These are phyloP conservation scores for Rousettus madagascariensis DNA, from an alignment of 2,797 vertebrate genomes.

Conservation along the genomic window DNA sequence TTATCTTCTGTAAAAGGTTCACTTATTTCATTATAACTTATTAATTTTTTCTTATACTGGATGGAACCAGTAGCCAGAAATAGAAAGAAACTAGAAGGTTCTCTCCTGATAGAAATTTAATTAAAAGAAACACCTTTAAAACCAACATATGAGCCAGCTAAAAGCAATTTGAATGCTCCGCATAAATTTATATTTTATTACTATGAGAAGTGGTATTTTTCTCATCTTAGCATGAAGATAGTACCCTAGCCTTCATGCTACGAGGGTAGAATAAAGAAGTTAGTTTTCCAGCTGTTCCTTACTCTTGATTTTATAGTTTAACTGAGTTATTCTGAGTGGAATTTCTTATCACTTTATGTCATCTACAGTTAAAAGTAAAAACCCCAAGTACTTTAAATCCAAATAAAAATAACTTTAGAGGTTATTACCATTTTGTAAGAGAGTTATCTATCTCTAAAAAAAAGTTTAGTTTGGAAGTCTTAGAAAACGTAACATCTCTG, in stretches of 20 bases:
- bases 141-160: not conserved
- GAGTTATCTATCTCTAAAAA: conserved; percentile 10
- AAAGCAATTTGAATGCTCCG: not conserved
- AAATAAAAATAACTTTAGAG: conserved; percentile 36
- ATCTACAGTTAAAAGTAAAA: conserved; percentile 50
- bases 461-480: conserved; percentile 25
- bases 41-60: conserved; percentile 27
- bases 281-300: not conserved
- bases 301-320: conserved; percentile 24
- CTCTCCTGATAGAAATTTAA: conserved; percentile 15
- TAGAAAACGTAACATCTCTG: conserved; percentile 17
- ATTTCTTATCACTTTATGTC: not conserved
- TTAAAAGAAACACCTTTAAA: conserved; percentile 33
- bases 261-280: not conserved
- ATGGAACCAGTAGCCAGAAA: not conserved
- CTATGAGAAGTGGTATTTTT: not conserved
- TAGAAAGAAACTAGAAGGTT: conserved; percentile 31
- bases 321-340: conserved; percentile 25
- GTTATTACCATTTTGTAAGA: not conserved
- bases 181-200: not conserved
- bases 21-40: conserved; percentile 20
- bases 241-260: too few relatives aligned
- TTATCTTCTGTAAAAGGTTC: conserved; percentile 11
- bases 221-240: not conserved
- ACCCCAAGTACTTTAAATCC: conserved; percentile 3